Evolutionary conservation across 2,888 invertebrate species (phyloP), one percentile per base, ranked within the genome.

Genomic region (Ephialtes manifestator): DNA sequence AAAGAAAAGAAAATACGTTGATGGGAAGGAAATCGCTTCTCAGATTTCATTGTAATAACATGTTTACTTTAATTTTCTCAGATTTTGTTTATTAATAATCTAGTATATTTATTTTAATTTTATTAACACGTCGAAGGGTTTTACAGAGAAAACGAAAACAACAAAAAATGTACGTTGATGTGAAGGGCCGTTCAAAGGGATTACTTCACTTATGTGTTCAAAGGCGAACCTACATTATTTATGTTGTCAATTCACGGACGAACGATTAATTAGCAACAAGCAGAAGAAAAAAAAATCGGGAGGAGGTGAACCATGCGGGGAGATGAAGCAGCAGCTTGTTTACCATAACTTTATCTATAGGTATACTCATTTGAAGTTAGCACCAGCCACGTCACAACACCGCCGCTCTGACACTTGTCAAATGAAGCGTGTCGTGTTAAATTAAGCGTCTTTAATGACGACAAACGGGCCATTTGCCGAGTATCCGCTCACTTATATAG

Each of bases 361-460:
- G 5, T 60, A 75, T 76, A 55, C 43, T 53, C 55, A 81, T 80
- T 53, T 53, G 43, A 58, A 79, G 20, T 39, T 55, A 31, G 20
- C 39, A 48, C 48, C n/a, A 72, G 79, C 72, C 71, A 31, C 75
- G 63, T 74, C 72, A 72, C 53, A 7, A 10, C 67, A 70, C 77
- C 71, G 48, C 24, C 18, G 39, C 63, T 35, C 39, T 63, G 63
- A 39, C 68, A 65, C 78, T 81, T 83, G 85, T 85, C 83, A 89
- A 89, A 89, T 88, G 90, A 89, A 88, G 89, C 88, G 87, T 89
- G 81, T 87, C 39, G 74, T 82, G 82, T 92, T 90, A 87, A 91
- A 90, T 90, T 89, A 90, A 90, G 88, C 90, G 86, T 89, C 87
- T 90, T 89, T 91, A 89, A 91, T 87, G 75, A 87, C 86, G 86